Evolutionary conservation across 2,797 vertebrate species (phyloP), one percentile per base, ranked within the genome.

Genomic region (Cheirogaleus major): DNA sequence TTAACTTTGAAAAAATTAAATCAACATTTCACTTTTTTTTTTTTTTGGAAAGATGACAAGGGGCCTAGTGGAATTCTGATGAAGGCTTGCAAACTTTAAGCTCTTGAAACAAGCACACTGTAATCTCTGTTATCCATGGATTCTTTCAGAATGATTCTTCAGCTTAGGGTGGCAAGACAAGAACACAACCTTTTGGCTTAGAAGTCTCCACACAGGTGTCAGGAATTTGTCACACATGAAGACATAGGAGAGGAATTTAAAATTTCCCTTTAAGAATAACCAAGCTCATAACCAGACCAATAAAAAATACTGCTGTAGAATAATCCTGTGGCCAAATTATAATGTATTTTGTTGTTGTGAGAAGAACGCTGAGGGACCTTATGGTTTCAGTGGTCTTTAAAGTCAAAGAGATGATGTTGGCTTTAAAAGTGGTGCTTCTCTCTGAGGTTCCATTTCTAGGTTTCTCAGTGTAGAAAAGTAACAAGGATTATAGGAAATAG

Each of bases 201-300:
- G 50, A 35, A 41, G 35, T 73, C 59, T 61, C 72, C 14, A 61
- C 22, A 32, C 12, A 73, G 32, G 63, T 89, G 11, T 81, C 32
- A 91, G 50, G 14, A 27, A 43, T 96, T 95, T 76, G 65, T 91
- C 65, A 63, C 57, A 63, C 27, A n/a, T 57, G 87, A 85, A 76
- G 20, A 17, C 50, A 52, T 55, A 48, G 30, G 57, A 91, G 38
- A 95, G 32, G 41, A 59, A 75, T 84, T 69, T 75, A n/a, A 73
- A 95, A 38, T 75, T 88, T 91, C 38, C 50, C 18, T 48, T 41
- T 50, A 61, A 41, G 35, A 96, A 84, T 52, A 88, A 69, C 43
- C 23, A 32, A 25, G 20, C 18, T 94, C 35, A 35, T 25, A 80
- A 30, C 27, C 48, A 89, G 59, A 65, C n/a, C 38, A 65, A 43